Base-by-base conservation (phyloP, 2,888 invertebrate genomes). In the Cacoxenus indagator region DNA sequence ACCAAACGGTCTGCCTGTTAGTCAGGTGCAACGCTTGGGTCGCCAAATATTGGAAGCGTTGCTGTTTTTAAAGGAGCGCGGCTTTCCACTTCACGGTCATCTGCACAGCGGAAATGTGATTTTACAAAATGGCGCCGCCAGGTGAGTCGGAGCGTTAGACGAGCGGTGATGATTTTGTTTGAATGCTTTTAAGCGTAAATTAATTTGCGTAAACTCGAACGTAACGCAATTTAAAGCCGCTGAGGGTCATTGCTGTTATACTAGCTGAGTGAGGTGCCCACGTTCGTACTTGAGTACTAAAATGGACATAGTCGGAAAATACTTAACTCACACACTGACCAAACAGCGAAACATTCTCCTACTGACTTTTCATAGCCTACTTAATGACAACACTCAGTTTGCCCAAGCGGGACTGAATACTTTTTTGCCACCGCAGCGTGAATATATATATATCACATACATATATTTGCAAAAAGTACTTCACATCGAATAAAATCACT, bases 41-140 rank as follows among this genome's bases (percentile, higher is more conserved):
- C 90, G 96, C 0, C 96, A 96, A 88, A 93, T 96, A 78, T 89
- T 96, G 65, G 96, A 96, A 88, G 96, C 95, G 0, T 89, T 96
- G 67, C 89, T 96, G 70, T 96, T 96, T 87, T 90, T 97, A 22
- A 93, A 87, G 75, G 95, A 95, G 82, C 93, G 95, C 79, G 95
- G 96, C 11, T 96, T 96, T 86, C 96, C 96, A 2, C 92, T 93
- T 9, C 95, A 95, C 82, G 92, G 93, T 54, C 96, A 97, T 88
- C 89, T 97, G 75, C 96, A 97, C 87, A 93, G 95, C 65, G 96
- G 96, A 46, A 97, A 97, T 88, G 93, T 97, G 27, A 94, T 97
- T 75, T 91, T 97, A 51, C 96, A 97, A 84, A 96, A 97, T 87
- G 96, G 96, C 22, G 95, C 96, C 0, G 97, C 97, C 62, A 91